These are phyloP conservation scores for Eilema depressum DNA, from an alignment of 2,888 invertebrate species.

Conservation along the genomic window DNA sequence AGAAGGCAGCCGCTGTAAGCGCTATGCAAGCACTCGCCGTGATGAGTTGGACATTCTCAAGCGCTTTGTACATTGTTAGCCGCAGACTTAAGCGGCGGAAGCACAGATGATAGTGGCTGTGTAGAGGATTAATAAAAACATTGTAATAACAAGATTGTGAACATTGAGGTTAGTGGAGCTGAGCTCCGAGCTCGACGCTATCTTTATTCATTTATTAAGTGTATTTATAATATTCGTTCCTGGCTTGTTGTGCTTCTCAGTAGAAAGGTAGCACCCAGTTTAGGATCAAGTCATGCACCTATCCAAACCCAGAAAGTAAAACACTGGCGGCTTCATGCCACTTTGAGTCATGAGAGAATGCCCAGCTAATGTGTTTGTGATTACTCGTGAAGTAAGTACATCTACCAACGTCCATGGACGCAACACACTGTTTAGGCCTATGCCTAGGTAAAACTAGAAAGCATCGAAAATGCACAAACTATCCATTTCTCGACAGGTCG, in stretches of 20 bases:
- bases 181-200: neutral
- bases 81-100: neutral
- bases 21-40: conserved; percentile 40
- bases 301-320: too few relatives aligned
- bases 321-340: neutral
- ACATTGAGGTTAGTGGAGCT: neutral
- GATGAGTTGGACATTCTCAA: conserved; percentile 44
- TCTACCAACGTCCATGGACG: too few relatives aligned
- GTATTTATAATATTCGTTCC: neutral
- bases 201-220: neutral
- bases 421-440: too few relatives aligned
- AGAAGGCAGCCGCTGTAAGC: conserved; percentile 35
- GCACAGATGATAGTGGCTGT: neutral
- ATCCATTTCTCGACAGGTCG: too few relatives aligned
- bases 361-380: neutral
- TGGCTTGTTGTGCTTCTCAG: neutral
- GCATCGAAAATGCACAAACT: too few relatives aligned
- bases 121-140: conserved; percentile 2
- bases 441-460: too few relatives aligned
- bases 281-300: neutral
- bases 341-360: neutral
- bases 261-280: neutral
- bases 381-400: neutral
- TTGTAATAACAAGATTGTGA: conserved; percentile 10
- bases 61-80: conserved; percentile 48